Evolutionary conservation across 2,888 invertebrate genomes (phyloP).

Genomic region (Heliconius cydno): DNA sequence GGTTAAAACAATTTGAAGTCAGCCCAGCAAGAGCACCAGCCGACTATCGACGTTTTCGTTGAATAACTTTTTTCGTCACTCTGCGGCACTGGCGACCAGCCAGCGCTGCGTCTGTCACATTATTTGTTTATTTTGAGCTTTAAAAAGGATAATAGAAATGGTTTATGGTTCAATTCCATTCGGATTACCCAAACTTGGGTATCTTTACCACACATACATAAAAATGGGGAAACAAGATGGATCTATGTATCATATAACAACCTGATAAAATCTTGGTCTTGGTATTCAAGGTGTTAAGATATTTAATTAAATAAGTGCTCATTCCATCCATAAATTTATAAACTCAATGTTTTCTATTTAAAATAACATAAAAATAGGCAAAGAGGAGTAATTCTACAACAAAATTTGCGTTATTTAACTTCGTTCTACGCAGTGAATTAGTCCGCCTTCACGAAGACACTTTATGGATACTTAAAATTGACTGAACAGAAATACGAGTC

Average conservation of each 20-base stretch:
- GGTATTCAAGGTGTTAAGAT: too few species aligned
- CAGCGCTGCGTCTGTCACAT: constrained; percentile 41
- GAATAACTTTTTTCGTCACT: constrained; percentile 21
- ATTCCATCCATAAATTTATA: too few species aligned
- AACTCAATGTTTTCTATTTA: too few species aligned
- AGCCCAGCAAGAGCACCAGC: neutral
- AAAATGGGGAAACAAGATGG: too few species aligned
- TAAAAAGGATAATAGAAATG: constrained; percentile 2
- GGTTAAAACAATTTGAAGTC: constrained; percentile 14
- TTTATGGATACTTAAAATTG: constrained; percentile 1
- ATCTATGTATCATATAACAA: too few species aligned
- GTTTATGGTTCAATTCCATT: too few species aligned
- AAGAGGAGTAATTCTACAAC: neutral
- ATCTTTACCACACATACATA: too few species aligned
- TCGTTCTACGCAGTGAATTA: neutral
- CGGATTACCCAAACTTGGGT: too few species aligned
- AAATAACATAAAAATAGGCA: neutral
- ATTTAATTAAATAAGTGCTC: too few species aligned
- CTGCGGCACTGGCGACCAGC: constrained; percentile 34
- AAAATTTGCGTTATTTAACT: neutral
- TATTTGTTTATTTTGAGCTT: constrained; percentile 29
- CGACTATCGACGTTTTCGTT: constrained; percentile 22
- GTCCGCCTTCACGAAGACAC: neutral
- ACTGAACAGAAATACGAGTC: neutral
- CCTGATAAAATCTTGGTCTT: too few species aligned